Conservation (phyloP, 2,888 invertebrate species). For the Parnassius orleans region DNA sequence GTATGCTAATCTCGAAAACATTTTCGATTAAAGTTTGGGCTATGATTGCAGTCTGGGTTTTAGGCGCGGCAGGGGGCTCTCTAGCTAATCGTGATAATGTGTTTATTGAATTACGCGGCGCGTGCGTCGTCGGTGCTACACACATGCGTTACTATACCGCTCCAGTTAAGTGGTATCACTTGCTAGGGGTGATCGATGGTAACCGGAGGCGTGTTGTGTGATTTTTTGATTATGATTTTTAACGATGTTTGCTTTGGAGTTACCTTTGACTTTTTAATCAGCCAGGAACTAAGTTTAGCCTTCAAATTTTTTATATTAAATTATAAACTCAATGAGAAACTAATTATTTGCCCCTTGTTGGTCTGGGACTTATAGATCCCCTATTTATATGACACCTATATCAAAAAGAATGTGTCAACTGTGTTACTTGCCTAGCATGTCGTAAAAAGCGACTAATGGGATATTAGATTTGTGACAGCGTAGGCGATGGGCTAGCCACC, state of each 20-base stretch:
- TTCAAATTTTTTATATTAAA: background rate
- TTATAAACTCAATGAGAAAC: too few species aligned
- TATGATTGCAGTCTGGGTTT: conserved; percentile 26
- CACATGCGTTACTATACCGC: conserved; percentile 44
- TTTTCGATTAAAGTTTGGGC: conserved; percentile 11
- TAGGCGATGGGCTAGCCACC: too few species aligned
- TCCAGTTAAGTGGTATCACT: conserved; percentile 46
- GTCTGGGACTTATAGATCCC: too few species aligned
- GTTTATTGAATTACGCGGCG: conserved; percentile 79
- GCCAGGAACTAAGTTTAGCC: background rate
- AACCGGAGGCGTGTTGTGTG: conserved; percentile 25
- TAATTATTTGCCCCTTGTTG: too few species aligned
- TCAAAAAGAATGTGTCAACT: too few species aligned
- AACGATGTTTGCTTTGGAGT: background rate
- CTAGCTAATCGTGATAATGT: conserved; percentile 79
- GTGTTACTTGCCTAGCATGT: too few species aligned
- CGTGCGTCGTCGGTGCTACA: conserved; percentile 70
- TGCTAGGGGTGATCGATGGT: conserved; percentile 44
- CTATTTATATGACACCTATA: too few species aligned
- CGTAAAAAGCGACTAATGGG: too few species aligned
- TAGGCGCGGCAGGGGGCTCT: conserved; percentile 47
- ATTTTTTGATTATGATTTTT: conserved; percentile 16
- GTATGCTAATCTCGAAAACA: conserved; percentile 14
- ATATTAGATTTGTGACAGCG: too few species aligned
- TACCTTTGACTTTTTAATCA: conserved; percentile 13